These are phyloP conservation scores for Hydractinia symbiolongicarpus DNA, from an alignment of 30 jellyfish, hydroid and myxozoan species.

Conservation along the genomic window DNA sequence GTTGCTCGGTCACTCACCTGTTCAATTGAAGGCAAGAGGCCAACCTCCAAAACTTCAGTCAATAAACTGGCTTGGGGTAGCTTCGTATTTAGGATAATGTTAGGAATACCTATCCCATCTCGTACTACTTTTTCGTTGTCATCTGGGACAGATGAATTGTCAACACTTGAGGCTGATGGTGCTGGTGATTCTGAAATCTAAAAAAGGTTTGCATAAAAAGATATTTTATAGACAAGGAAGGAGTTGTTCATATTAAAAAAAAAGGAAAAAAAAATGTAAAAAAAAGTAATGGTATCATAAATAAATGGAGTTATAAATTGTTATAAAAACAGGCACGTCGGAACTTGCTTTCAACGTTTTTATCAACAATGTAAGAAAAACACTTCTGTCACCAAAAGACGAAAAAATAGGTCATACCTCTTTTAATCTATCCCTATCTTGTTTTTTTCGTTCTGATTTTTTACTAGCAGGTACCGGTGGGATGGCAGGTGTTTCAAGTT, in stretches of 20 bases:
- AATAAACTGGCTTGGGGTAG: constrained; percentile 48
- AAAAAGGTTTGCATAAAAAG: not conserved
- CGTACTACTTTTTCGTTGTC: constrained; percentile 34
- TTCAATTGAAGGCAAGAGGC: constrained; percentile 37
- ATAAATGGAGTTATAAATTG: too few relatives aligned
- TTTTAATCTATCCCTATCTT: constrained; percentile 61
- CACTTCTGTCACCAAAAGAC: not conserved
- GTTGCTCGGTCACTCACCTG: constrained; percentile 33
- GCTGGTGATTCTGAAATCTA: constrained; percentile 67
- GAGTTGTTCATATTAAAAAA: not conserved
- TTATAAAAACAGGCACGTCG: too few relatives aligned
- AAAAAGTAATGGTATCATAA: not conserved
- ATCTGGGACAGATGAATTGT: constrained; percentile 37
- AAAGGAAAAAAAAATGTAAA: not conserved
- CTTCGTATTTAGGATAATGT: constrained; percentile 38
- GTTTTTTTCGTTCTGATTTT: constrained; percentile 54
- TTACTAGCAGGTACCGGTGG: constrained; percentile 48
- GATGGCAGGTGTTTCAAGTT: constrained; percentile 41
- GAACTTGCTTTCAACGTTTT: not conserved
- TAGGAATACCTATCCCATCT: constrained; percentile 67
- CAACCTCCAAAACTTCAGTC: constrained; percentile 48
- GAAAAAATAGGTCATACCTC: constrained; percentile 30
- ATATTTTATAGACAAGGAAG: not conserved
- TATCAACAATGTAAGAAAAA: not conserved
- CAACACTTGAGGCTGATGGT: constrained; percentile 46